Evolutionary conservation across 1,140 invertebrate genomes (phyloP).

Genomic region (Lerema accius): DNA sequence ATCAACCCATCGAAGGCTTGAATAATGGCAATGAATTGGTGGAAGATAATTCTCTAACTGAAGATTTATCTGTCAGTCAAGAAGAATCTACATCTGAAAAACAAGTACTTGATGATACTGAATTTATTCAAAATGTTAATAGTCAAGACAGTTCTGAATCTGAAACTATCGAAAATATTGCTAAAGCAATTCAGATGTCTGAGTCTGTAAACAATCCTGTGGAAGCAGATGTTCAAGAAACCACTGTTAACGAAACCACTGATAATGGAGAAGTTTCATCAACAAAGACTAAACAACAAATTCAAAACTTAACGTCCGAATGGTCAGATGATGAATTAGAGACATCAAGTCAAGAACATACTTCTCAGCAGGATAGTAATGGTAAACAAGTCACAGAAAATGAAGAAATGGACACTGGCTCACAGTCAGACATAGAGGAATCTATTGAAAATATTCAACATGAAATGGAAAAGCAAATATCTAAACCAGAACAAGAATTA

Average conservation of each 20-base stretch:
- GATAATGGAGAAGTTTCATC: constrained; percentile 30
- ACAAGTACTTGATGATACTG: neutral
- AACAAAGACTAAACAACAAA: constrained; percentile 49
- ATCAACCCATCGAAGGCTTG: constrained; percentile 12
- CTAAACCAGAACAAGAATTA: constrained; percentile 21
- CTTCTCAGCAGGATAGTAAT: constrained; percentile 30
- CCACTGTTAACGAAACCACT: constrained; percentile 8
- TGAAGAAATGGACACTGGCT: constrained; percentile 29
- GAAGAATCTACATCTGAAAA: constrained; percentile 1
- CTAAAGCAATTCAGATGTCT: constrained; percentile 37
- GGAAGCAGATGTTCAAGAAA: neutral
- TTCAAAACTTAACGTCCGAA: constrained; percentile 67
- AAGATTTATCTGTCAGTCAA: constrained; percentile 12
- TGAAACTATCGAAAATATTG: constrained; percentile 51
- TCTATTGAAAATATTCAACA: constrained; percentile 79
- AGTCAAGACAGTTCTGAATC: constrained; percentile 26
- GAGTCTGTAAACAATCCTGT: neutral
- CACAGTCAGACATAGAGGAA: constrained; percentile 64
- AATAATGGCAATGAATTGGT: constrained; percentile 7
- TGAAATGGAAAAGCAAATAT: constrained; percentile 65
- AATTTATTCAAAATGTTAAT: neutral
- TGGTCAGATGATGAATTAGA: constrained; percentile 78
- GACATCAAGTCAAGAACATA: constrained; percentile 27
- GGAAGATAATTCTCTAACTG: constrained; percentile 17
- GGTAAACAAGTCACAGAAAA: neutral